Evolutionary conservation across 2,113 vertebrate species (phyloP).

Genomic region (Rhinoderma darwinii): DNA sequence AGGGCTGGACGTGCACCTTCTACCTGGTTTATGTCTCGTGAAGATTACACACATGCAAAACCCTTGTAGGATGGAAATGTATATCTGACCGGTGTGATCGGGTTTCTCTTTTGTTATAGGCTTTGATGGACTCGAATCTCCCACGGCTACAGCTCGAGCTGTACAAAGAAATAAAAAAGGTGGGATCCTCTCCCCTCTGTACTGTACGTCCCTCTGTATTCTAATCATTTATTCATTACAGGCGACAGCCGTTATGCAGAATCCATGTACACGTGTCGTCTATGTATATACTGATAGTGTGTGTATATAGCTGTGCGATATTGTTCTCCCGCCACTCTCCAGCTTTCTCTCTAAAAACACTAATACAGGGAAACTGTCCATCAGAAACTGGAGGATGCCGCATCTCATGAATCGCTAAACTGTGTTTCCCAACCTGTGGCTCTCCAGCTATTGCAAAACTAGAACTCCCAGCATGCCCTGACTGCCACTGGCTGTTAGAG

Average conservation of each 20-base stretch:
- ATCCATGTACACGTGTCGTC: too few relatives aligned
- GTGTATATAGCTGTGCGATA: too few relatives aligned
- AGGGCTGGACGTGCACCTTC: background rate
- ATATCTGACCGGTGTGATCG: background rate
- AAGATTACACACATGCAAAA: background rate
- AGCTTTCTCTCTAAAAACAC: too few relatives aligned
- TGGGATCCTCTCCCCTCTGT: constrained; percentile 62
- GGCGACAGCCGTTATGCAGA: background rate
- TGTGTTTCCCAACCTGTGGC: too few relatives aligned
- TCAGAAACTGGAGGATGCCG: too few relatives aligned
- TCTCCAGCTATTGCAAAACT: too few relatives aligned
- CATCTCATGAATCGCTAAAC: too few relatives aligned
- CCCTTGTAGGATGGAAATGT: background rate
- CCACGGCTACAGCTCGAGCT: constrained; percentile 93
- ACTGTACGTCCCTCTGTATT: background rate
- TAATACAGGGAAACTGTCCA: too few relatives aligned
- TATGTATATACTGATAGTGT: too few relatives aligned
- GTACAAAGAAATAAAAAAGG: constrained; percentile 99
- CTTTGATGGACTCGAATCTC: constrained; percentile 97
- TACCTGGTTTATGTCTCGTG: background rate
- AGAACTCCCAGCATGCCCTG: too few relatives aligned
- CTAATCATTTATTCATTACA: background rate
- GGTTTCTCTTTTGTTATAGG: constrained; percentile 72
- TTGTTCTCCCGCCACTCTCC: too few relatives aligned
- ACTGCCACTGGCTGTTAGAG: too few relatives aligned